These are phyloP conservation scores for Drosophila ustulata DNA, from an alignment of 2,888 invertebrate genomes.

Conservation along the genomic window DNA sequence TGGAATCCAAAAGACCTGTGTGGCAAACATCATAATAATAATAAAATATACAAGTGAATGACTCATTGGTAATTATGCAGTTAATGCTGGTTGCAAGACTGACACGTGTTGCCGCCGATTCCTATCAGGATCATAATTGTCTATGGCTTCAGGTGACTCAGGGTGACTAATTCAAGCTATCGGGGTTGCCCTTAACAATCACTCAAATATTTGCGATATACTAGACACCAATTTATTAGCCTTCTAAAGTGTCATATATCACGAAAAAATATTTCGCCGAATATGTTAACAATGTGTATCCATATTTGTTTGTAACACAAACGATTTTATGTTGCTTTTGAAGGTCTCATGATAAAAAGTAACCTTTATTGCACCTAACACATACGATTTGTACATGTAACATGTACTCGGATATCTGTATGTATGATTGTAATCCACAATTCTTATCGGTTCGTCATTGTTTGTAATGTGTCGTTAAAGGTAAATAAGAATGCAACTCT, in stretches of 20 bases:
- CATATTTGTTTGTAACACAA: not conserved
- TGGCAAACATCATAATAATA: not conserved
- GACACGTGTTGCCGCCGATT: constrained; percentile 1
- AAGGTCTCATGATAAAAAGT: constrained; percentile 23
- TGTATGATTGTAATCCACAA: constrained; percentile 24
- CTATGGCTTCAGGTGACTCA: constrained; percentile 11
- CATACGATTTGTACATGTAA: not conserved
- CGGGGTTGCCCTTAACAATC: constrained; percentile 5
- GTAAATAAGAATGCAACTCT: constrained; percentile 26
- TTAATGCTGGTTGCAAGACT: not conserved
- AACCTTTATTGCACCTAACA: not conserved
- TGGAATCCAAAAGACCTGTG: not conserved
- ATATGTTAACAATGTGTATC: not conserved
- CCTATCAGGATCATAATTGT: constrained; percentile 10
- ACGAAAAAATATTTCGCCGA: not conserved
- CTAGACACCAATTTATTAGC: not conserved
- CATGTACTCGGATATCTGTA: constrained; percentile 21
- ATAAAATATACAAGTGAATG: constrained; percentile 7
- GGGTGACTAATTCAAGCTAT: constrained; percentile 3
- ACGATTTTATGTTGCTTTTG: not conserved
- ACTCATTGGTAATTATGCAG: constrained; percentile 31
- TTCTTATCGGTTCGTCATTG: constrained; percentile 48
- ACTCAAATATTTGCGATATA: not conserved
- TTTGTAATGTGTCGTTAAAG: constrained; percentile 28
- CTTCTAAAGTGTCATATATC: not conserved